Evolutionary conservation across 2,797 vertebrate genomes (phyloP), one percentile per base, ranked within the genome.

Genomic region (Champsocephalus gunnari): DNA sequence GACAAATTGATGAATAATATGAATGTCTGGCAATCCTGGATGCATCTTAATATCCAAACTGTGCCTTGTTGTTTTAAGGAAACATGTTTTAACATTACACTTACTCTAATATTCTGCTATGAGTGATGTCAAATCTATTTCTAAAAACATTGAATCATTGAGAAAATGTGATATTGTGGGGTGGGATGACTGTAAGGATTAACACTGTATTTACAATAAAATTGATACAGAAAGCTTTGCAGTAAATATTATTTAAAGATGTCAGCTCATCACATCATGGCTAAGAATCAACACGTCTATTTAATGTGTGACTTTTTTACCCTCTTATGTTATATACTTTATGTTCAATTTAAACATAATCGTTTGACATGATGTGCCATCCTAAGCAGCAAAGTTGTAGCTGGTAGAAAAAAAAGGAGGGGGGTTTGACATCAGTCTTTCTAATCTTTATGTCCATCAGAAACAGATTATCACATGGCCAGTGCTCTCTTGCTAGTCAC

Each of bases 381-480:
- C 65, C 48, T 41, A 13, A 14, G 19, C 41, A 59, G 56, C 64
- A 55, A 45, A 48, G 34, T 70, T 57, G 57, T 24, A 59, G 58
- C 41, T 16, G 16, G 55, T 74, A 34, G 48, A 58, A 68, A 58
- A 64, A 21, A 12, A 53, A 74, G 13, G 55, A 74, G 54, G 66
- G 48, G 66, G 53, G 54, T 69, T 73, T 75, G 73, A 75, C 71
- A 80, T 81, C 69, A 83, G 68, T 69, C 64, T 72, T 38, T 54
- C 83, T 84, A 88, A 90, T 93, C 86, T 89, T 75, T 28, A 77
- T 73, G 82, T 90, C 87, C 81, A 92, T 94, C 89, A 91, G 89
- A 93, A 92, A 90, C 90, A 89, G 82, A 94, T 93, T 89, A 94
- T 88, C 90, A 89, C 90, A 88, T 87, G 80, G 80, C 84, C 67